A percentile compares a stretch with the other conserved stretches of the same genome.
Evolutionary conservation across 2,888 invertebrate genomes (phyloP).

Genomic region (Oligia fasciuncula): DNA sequence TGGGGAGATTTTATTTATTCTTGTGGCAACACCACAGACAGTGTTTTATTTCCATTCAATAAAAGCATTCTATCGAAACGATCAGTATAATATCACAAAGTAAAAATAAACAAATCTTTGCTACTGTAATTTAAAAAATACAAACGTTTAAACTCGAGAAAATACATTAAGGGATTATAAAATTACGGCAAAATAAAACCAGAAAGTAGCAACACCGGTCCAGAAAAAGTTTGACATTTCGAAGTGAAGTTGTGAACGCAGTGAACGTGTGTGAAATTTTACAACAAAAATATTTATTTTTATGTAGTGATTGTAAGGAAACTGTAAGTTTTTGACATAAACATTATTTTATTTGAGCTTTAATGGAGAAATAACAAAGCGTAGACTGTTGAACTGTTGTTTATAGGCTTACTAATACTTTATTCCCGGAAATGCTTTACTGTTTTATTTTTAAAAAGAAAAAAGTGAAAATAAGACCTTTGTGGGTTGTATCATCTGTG

Average conservation of each 20-base stretch:
- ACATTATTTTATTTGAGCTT: slow-evolving; percentile 68
- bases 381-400: slow-evolving; percentile 26
- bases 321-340: slow-evolving; percentile 86
- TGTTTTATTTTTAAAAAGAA: slow-evolving; percentile 79
- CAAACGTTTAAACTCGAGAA: not conserved
- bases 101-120: not conserved
- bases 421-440: slow-evolving; percentile 82
- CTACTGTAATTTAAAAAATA: not conserved
- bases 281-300: slow-evolving; percentile 79
- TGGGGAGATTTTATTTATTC: slow-evolving; percentile 67
- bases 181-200: slow-evolving; percentile 63
- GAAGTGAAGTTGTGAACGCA: slow-evolving; percentile 82
- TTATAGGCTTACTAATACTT: slow-evolving; percentile 46
- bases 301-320: slow-evolving; percentile 83
- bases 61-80: not conserved
- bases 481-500: slow-evolving; percentile 84
- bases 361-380: slow-evolving; percentile 49
- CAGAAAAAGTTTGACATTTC: slow-evolving; percentile 83
- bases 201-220: slow-evolving; percentile 76
- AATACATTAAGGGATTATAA: not conserved
- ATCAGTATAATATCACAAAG: not conserved
- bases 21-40: slow-evolving; percentile 71
- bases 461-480: slow-evolving; percentile 84
- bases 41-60: not conserved
- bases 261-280: slow-evolving; percentile 87